These are phyloP conservation scores for Pediacus dermestoides DNA, from an alignment of 2,888 invertebrate species.

Conservation along the genomic window DNA sequence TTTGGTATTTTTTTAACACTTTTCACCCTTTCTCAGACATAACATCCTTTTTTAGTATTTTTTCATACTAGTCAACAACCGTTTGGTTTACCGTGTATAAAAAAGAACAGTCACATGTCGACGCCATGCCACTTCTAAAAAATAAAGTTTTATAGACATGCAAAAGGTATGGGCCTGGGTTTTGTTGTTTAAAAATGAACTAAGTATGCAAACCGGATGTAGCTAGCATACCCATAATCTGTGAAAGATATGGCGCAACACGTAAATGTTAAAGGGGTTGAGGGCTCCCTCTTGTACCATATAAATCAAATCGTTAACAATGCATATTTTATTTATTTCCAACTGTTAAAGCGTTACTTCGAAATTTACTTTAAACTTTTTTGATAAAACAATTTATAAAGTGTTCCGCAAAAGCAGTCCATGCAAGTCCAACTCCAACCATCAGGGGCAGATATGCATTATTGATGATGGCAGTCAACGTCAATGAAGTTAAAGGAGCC, in stretches of 20 bases:
- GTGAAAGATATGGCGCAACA: neutral
- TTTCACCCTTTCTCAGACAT: constrained; percentile 42
- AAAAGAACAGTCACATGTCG: constrained; percentile 1
- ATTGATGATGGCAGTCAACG: constrained; percentile 16
- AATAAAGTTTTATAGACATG: no score
- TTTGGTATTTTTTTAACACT: constrained; percentile 33
- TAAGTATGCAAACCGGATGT: constrained; percentile 5
- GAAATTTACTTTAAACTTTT: no score
- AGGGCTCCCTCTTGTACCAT: no score
- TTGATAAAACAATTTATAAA: no score
- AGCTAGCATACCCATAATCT: constrained; percentile 3
- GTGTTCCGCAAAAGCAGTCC: constrained; percentile 4
- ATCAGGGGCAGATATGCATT: constrained; percentile 15
- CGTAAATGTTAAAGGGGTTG: no score
- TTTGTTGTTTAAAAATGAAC: no score
- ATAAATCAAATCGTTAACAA: no score
- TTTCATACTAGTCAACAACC: constrained; percentile 12
- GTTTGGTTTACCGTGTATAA: neutral
- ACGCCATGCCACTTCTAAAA: no score
- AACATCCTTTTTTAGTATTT: constrained; percentile 40
- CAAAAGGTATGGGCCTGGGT: no score
- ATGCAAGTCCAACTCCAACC: no score
- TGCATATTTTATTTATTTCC: no score
- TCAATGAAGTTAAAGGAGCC: constrained; percentile 8
- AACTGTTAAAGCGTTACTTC: no score